These are phyloP conservation scores for Apamea sordens DNA, from an alignment of 2,888 invertebrate genomes.

Conservation along the genomic window DNA sequence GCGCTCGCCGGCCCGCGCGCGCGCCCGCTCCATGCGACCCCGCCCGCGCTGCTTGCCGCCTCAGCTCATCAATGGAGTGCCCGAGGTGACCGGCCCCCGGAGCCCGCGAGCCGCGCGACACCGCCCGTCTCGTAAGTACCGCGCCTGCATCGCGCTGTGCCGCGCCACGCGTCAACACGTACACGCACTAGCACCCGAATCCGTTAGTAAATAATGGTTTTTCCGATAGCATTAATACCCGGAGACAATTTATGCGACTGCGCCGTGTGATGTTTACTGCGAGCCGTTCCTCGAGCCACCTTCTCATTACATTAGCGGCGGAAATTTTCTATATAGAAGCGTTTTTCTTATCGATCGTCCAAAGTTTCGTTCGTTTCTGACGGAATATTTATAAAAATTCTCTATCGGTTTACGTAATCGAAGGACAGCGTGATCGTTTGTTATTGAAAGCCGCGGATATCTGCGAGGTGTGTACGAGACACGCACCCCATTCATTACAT, in stretches of 20 bases:
- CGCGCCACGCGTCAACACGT: slow-evolving; percentile 69
- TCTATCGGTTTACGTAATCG: slow-evolving; percentile 85
- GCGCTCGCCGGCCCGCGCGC: slow-evolving; percentile 83
- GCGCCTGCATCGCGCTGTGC: slow-evolving; percentile 53
- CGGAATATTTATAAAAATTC: slow-evolving; percentile 83
- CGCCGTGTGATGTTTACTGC: slow-evolving; percentile 83
- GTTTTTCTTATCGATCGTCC: slow-evolving; percentile 82
- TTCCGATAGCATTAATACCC: slow-evolving; percentile 78
- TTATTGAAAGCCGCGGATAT: slow-evolving; percentile 78
- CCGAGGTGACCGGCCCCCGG: slow-evolving; percentile 83
- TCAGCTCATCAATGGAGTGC: slow-evolving; percentile 85
- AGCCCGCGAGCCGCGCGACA: slow-evolving; percentile 67
- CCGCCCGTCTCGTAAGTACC: slow-evolving; percentile 72
- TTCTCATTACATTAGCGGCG: slow-evolving; percentile 78
- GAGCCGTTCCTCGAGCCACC: slow-evolving; percentile 69
- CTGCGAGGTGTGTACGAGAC: slow-evolving; percentile 74
- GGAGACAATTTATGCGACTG: slow-evolving; percentile 80
- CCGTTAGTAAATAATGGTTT: slow-evolving; percentile 80
- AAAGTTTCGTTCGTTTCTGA: slow-evolving; percentile 69
- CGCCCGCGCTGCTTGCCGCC: slow-evolving; percentile 71
- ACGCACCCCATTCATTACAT: slow-evolving; percentile 75
- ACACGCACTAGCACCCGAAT: slow-evolving; percentile 69
- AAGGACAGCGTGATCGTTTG: slow-evolving; percentile 78
- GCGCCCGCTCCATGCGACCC: slow-evolving; percentile 76
- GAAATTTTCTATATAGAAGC: slow-evolving; percentile 77